A percentile compares a stretch with the other conserved stretches of the same genome.
These are phyloP conservation scores for Nematolebias whitei DNA, from an alignment of 2,113 vertebrate genomes.

Conservation along the genomic window DNA sequence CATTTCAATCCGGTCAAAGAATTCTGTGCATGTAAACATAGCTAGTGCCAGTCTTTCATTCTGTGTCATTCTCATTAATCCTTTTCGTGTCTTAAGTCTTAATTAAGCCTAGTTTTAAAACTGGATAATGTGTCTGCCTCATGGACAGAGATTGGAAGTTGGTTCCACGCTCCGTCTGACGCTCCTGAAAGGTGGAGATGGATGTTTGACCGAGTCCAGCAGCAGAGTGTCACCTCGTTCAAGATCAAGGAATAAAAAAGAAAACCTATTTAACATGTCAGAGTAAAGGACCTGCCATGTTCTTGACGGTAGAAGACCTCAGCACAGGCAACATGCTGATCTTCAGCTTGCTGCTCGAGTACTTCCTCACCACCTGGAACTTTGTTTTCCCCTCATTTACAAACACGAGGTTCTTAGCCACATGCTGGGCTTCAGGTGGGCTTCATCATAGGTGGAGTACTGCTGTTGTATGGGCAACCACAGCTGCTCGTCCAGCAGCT, in stretches of 20 bases:
- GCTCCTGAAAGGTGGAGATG: too few species aligned
- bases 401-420: slow-evolving; percentile 87
- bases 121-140: too few species aligned
- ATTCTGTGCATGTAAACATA: too few species aligned
- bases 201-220: too few species aligned
- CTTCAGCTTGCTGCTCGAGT: slow-evolving; percentile 85
- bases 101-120: too few species aligned
- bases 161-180: too few species aligned
- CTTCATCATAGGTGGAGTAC: slow-evolving; percentile 87
- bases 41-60: too few species aligned
- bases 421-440: slow-evolving; percentile 80
- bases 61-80: too few species aligned
- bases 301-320: slow-evolving; percentile 69
- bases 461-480: slow-evolving; percentile 88
- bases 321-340: slow-evolving; percentile 89
- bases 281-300: slow-evolving; percentile 80
- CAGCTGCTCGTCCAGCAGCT: slow-evolving; percentile 80
- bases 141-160: too few species aligned
- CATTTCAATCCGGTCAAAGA: too few species aligned
- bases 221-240: too few species aligned
- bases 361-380: slow-evolving; percentile 86
- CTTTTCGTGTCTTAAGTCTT: too few species aligned
- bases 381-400: slow-evolving; percentile 85
- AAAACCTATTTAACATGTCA: slow-evolving; percentile 28
- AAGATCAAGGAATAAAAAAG: not conserved